Evolutionary conservation across 1,140 invertebrate genomes (phyloP).

Genomic region (Gryllus bimaculatus): DNA sequence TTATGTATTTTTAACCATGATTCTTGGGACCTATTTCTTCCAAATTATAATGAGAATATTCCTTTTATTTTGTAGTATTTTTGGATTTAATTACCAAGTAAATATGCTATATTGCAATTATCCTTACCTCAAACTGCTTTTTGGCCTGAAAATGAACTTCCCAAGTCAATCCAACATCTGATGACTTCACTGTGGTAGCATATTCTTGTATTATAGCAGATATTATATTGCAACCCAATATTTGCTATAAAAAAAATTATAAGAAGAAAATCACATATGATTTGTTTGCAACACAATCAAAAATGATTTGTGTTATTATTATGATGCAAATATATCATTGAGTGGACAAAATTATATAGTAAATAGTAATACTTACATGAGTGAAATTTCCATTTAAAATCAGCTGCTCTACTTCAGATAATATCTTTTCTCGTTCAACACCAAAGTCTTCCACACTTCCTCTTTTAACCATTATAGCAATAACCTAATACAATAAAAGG

Average conservation of each 20-base stretch:
- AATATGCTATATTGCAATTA: neutral
- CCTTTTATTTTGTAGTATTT: neutral
- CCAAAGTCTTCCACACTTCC: conserved; percentile 62
- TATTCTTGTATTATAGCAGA: conserved; percentile 78
- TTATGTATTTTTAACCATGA: no score
- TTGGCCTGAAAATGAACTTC: conserved; percentile 78
- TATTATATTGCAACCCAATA: conserved; percentile 71
- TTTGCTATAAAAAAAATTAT: conserved; percentile 40
- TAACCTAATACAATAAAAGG: conserved; percentile 35
- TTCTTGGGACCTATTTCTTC: no score
- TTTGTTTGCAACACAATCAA: neutral
- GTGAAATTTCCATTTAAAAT: conserved; percentile 52
- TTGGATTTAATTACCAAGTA: neutral
- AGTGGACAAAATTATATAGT: neutral
- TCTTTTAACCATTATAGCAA: conserved; percentile 80
- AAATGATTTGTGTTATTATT: neutral
- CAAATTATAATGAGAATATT: neutral
- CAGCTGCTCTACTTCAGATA: conserved; percentile 62
- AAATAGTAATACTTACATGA: conserved; percentile 34
- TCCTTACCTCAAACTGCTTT: conserved; percentile 64
- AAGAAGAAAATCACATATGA: neutral
- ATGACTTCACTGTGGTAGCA: conserved; percentile 71
- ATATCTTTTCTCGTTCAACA: conserved; percentile 53
- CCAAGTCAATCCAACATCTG: conserved; percentile 76
- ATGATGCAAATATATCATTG: neutral